Percentiles rank a stretch among this genome's conserved stretches.
These are phyloP conservation scores for Dasypogon diadema DNA, from an alignment of 2,888 invertebrate genomes.

Conservation along the genomic window DNA sequence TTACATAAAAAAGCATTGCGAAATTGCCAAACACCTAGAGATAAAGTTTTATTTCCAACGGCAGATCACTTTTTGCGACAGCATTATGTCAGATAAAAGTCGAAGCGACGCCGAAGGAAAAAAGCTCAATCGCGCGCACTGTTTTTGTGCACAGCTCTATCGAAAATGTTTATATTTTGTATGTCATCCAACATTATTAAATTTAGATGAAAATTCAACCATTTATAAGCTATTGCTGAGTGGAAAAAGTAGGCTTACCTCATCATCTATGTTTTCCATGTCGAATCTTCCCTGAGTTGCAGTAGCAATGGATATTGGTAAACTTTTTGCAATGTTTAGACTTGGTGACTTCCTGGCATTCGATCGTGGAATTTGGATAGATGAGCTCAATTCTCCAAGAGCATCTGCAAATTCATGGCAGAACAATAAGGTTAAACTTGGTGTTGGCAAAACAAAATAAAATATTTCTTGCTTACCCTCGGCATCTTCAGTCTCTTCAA, in stretches of 20 bases:
- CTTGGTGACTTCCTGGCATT: conserved; percentile 51
- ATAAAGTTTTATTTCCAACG: background rate
- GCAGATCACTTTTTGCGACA: too few species aligned
- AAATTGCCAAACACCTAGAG: background rate
- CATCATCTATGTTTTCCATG: conserved; percentile 61
- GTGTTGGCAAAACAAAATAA: background rate
- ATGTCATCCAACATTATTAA: background rate
- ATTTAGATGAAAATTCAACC: too few species aligned
- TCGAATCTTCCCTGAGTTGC: conserved; percentile 58
- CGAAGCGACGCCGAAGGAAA: too few species aligned
- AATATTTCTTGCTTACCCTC: conserved; percentile 73
- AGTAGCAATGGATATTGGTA: conserved; percentile 81
- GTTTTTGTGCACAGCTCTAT: too few species aligned
- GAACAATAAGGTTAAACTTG: too few species aligned
- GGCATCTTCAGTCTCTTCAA: conserved; percentile 80
- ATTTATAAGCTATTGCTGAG: too few species aligned
- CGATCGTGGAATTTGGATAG: conserved; percentile 62
- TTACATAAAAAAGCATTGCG: background rate
- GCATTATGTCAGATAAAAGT: too few species aligned
- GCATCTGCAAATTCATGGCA: conserved; percentile 66
- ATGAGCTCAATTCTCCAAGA: conserved; percentile 64
- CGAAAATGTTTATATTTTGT: background rate
- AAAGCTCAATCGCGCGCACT: too few species aligned
- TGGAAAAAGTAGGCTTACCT: too few species aligned
- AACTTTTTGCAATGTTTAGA: conserved; percentile 76